Conservation (phyloP, 2,888 invertebrate genomes). For the Strigamia maritima region DNA sequence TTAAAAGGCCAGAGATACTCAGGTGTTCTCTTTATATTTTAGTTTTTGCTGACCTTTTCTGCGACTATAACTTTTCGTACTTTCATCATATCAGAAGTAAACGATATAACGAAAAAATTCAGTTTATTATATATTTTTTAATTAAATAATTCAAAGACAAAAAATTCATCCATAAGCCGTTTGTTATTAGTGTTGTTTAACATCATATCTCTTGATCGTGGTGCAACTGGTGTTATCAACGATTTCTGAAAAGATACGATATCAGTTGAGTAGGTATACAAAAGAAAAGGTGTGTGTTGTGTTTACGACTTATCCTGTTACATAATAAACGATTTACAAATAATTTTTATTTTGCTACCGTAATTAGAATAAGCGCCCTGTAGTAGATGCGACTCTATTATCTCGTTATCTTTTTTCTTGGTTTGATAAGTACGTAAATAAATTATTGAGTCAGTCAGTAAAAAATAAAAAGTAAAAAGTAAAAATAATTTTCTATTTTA, state of each 20-base stretch:
- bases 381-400: slow-evolving; percentile 80
- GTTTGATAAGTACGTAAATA: slow-evolving; percentile 72
- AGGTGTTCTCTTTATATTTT: background rate
- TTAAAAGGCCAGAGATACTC: background rate
- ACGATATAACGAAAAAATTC: too few relatives aligned
- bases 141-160: background rate
- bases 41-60: background rate
- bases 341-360: too few relatives aligned
- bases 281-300: background rate
- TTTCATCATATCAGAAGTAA: background rate
- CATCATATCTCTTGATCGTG: background rate
- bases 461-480: too few relatives aligned
- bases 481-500: slow-evolving; percentile 85
- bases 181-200: background rate
- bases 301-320: too few relatives aligned
- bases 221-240: background rate
- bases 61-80: background rate
- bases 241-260: background rate
- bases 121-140: background rate
- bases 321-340: too few relatives aligned
- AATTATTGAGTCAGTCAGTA: slow-evolving; percentile 76
- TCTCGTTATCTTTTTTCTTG: slow-evolving; percentile 81
- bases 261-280: too few relatives aligned
- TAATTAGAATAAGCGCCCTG: slow-evolving; percentile 83
- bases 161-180: background rate